Conservation (phyloP, 2,888 invertebrate genomes). For the Agrochola lychnidis region DNA sequence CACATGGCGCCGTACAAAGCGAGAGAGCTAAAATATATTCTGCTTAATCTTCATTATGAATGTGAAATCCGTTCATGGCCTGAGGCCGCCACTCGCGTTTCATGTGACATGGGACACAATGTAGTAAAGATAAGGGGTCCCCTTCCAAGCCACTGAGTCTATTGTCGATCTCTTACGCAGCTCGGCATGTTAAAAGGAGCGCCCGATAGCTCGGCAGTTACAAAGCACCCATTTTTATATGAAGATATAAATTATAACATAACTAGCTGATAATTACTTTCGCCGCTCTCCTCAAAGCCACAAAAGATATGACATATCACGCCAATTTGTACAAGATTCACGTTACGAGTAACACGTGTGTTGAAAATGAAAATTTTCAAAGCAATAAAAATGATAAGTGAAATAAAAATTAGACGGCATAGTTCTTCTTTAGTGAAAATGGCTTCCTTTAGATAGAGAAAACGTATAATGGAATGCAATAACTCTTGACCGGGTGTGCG, state of each 20-base stretch:
- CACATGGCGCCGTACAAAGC: conserved; percentile 64
- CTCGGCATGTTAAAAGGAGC: conserved; percentile 83
- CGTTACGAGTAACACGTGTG: conserved; percentile 31
- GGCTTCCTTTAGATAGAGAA: conserved; percentile 90
- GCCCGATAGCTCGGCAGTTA: conserved; percentile 72
- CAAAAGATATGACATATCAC: conserved; percentile 41
- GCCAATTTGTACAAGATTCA: conserved; percentile 36
- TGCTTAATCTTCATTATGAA: conserved; percentile 85
- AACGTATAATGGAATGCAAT: conserved; percentile 91
- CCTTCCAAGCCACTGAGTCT: conserved; percentile 87
- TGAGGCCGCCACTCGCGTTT: conserved; percentile 82
- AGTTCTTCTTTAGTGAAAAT: conserved; percentile 89
- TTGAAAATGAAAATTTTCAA: conserved; percentile 44
- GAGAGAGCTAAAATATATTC: conserved; percentile 70
- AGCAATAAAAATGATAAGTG: conserved; percentile 83
- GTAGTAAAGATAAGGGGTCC: conserved; percentile 88
- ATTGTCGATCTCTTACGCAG: conserved; percentile 89
- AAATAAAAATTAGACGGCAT: conserved; percentile 88
- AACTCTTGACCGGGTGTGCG: conserved; percentile 91
- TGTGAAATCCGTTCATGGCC: conserved; percentile 84
- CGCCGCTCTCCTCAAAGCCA: conserved; percentile 19
- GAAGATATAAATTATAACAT: conserved; percentile 65
- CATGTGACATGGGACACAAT: conserved; percentile 88
- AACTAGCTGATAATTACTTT: conserved; percentile 64
- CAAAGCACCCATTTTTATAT: conserved; percentile 74